phyloP scores from a whole-genome alignment of 2,797 vertebrate genomes.

The Taeniopygia guttata region DNA sequence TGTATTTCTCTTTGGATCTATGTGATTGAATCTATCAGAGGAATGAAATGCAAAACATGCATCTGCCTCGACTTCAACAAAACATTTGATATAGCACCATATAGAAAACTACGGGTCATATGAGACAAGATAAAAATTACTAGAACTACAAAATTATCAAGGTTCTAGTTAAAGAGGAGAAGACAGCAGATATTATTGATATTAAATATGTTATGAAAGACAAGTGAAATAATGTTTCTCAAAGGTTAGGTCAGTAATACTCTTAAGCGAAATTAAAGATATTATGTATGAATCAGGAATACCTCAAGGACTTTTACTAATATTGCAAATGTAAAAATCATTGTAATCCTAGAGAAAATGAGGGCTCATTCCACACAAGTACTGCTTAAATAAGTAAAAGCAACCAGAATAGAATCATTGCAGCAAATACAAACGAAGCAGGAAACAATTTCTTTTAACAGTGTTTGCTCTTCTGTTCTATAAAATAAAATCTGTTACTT shows the following conservation, averaged over 20 bases:
- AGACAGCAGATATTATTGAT: not conserved
- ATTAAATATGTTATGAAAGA: not conserved
- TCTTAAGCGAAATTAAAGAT: not conserved
- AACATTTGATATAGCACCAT: not conserved
- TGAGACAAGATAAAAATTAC: not conserved
- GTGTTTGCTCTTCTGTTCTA: not conserved
- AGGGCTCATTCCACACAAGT: not conserved
- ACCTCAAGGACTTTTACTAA: not conserved
- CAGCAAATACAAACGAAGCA: not conserved
- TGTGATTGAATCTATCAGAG: not conserved
- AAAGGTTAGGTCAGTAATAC: not conserved
- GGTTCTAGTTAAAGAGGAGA: not conserved
- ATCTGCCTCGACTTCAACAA: not conserved
- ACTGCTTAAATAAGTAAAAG: not conserved
- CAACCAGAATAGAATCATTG: not conserved
- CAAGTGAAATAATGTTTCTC: not conserved
- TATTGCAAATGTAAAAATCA: not conserved
- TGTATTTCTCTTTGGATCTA: not conserved
- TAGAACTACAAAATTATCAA: not conserved
- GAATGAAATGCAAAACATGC: not conserved
- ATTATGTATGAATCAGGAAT: not conserved
- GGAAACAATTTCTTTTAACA: not conserved
- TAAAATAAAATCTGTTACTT: not conserved
- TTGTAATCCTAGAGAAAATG: not conserved
- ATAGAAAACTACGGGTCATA: not conserved